These are phyloP conservation scores for Apaloderma vittatum DNA, from an alignment of 2,113 vertebrate genomes.

Conservation along the genomic window DNA sequence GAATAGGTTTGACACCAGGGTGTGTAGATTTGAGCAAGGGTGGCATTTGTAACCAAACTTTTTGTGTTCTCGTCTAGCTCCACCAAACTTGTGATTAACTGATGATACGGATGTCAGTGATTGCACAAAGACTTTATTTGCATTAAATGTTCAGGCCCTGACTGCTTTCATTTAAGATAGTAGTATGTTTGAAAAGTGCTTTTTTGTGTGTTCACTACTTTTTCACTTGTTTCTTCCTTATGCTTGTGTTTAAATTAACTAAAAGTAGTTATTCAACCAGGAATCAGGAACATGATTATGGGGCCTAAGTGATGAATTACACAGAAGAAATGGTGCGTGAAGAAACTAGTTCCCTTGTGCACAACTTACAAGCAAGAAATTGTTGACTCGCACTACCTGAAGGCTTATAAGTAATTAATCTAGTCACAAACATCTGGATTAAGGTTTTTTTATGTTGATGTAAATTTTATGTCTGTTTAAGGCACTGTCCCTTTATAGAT, in stretches of 20 bases:
- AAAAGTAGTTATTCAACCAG: not conserved
- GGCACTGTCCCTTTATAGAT: not conserved
- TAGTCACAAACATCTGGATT: slow-evolving; percentile 60
- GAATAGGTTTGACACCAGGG: not conserved
- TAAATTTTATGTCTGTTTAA: slow-evolving; percentile 54
- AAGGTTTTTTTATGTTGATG: slow-evolving; percentile 30
- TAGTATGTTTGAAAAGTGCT: not conserved
- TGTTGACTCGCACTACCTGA: not conserved
- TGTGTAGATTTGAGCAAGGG: not conserved
- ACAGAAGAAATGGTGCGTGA: slow-evolving; percentile 36
- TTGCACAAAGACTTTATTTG: not conserved
- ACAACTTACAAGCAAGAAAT: slow-evolving; percentile 37
- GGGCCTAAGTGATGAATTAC: slow-evolving; percentile 34
- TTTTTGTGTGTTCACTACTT: not conserved
- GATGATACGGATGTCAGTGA: not conserved
- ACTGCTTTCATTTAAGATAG: not conserved
- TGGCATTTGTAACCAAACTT: not conserved
- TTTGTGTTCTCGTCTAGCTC: not conserved
- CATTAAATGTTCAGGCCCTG: not conserved
- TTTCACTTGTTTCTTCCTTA: not conserved
- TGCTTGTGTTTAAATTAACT: not conserved
- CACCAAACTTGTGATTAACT: not conserved
- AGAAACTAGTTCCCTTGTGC: slow-evolving; percentile 49
- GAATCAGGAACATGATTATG: slow-evolving; percentile 46
- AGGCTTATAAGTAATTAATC: slow-evolving; percentile 53